Conservation (phyloP, 2,888 invertebrate genomes). For the Osmoderma eremita region DNA sequence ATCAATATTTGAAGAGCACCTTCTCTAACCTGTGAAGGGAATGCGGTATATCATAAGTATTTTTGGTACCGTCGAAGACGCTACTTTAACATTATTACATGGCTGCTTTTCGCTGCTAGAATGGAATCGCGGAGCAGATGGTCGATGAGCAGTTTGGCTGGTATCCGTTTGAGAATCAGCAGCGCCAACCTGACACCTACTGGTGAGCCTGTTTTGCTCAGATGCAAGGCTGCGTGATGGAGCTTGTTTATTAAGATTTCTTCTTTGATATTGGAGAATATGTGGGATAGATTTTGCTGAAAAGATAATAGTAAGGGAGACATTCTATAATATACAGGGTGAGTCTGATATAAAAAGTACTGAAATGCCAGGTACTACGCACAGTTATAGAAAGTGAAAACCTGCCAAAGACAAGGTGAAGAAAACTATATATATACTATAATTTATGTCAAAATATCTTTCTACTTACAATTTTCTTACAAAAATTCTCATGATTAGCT, state of each 20-base stretch:
- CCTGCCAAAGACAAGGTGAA: no score
- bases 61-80: background rate
- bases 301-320: no score
- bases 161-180: constrained; percentile 66
- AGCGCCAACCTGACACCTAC: constrained; percentile 65
- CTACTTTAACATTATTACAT: constrained; percentile 45
- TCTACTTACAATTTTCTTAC: no score
- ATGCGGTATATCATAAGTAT: background rate
- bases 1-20: constrained; percentile 81
- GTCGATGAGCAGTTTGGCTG: constrained; percentile 59
- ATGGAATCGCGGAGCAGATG: constrained; percentile 50
- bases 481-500: no score
- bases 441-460: no score
- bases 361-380: no score
- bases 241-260: constrained; percentile 61
- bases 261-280: constrained; percentile 54
- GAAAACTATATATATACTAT: no score
- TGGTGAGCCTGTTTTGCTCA: constrained; percentile 65
- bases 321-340: no score
- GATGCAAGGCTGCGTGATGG: constrained; percentile 62
- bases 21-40: constrained; percentile 69
- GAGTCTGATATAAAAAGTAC: no score
- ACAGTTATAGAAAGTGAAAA: no score
- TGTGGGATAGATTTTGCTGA: constrained; percentile 55
- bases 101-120: constrained; percentile 53